Evolutionary conservation across 2,797 vertebrate genomes (phyloP).

Genomic region (Cheirogaleus major): DNA sequence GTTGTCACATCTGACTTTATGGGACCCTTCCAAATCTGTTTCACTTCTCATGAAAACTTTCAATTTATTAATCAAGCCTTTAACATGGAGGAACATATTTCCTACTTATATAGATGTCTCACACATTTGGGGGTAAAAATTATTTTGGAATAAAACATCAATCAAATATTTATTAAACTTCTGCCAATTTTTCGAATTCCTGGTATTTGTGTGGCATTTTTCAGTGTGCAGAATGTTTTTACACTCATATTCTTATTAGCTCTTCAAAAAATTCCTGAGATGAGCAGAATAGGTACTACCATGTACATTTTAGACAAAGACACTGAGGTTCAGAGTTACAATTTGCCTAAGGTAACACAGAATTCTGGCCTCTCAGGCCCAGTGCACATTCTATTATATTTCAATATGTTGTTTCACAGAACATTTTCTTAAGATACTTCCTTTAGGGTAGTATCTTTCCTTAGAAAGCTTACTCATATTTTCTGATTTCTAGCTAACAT

Average conservation of each 20-base stretch:
- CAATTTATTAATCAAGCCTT: not conserved
- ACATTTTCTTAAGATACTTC: not conserved
- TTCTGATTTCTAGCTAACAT: slow-evolving; percentile 19
- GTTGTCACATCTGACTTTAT: not conserved
- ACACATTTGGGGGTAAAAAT: not conserved
- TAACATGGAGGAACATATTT: slow-evolving; percentile 29
- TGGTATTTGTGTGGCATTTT: slow-evolving; percentile 18
- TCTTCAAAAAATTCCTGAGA: not conserved
- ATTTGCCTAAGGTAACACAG: not conserved
- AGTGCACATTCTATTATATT: not conserved
- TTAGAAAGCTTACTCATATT: slow-evolving; percentile 7
- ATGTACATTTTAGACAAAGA: slow-evolving; percentile 15
- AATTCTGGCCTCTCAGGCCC: not conserved
- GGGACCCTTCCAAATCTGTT: not conserved
- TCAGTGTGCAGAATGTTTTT: not conserved
- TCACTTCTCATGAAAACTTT: not conserved
- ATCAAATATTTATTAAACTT: slow-evolving; percentile 2
- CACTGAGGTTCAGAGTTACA: not conserved
- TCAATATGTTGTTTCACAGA: not conserved
- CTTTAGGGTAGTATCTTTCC: not conserved
- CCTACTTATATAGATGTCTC: not conserved
- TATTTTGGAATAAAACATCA: slow-evolving; percentile 22
- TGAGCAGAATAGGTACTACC: not conserved
- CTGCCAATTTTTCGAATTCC: slow-evolving; percentile 8
- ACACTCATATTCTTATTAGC: not conserved